Conservation (phyloP, 2,113 vertebrate species). For the Rhynchomys soricoides region DNA sequence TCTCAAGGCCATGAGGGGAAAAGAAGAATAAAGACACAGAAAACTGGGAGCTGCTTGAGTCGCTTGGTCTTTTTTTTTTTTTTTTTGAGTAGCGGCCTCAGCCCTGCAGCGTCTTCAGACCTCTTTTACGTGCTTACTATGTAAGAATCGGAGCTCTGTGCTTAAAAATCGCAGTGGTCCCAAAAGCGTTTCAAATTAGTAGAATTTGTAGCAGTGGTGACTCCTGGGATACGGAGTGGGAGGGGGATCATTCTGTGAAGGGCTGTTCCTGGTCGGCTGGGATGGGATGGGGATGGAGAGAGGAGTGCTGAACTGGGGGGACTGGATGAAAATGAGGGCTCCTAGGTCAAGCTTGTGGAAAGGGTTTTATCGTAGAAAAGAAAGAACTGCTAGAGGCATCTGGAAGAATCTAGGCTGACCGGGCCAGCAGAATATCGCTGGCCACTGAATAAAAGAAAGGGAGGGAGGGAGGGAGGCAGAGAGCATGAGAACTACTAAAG, state of each 20-base stretch:
- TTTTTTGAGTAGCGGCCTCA: background rate
- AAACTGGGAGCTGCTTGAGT: background rate
- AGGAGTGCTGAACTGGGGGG: background rate
- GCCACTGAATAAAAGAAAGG: background rate
- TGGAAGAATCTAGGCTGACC: background rate
- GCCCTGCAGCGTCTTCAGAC: background rate
- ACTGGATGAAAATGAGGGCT: background rate
- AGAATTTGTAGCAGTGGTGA: background rate
- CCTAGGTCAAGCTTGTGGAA: background rate
- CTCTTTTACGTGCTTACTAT: background rate
- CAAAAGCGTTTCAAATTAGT: background rate
- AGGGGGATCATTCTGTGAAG: too few relatives aligned
- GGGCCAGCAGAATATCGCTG: too few relatives aligned
- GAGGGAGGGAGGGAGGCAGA: too few relatives aligned
- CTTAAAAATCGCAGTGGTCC: background rate
- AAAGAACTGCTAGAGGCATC: background rate
- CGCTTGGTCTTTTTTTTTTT: background rate
- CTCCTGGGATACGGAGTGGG: background rate
- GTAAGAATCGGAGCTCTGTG: conserved; percentile 3
- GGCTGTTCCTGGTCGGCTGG: background rate
- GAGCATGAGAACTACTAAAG: background rate
- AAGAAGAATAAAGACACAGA: background rate
- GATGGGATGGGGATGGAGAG: background rate
- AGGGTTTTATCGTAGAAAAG: background rate
- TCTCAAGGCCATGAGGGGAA: background rate